These are phyloP conservation scores for Seladonia tumulorum DNA, from an alignment of 2,888 invertebrate species.

Conservation along the genomic window DNA sequence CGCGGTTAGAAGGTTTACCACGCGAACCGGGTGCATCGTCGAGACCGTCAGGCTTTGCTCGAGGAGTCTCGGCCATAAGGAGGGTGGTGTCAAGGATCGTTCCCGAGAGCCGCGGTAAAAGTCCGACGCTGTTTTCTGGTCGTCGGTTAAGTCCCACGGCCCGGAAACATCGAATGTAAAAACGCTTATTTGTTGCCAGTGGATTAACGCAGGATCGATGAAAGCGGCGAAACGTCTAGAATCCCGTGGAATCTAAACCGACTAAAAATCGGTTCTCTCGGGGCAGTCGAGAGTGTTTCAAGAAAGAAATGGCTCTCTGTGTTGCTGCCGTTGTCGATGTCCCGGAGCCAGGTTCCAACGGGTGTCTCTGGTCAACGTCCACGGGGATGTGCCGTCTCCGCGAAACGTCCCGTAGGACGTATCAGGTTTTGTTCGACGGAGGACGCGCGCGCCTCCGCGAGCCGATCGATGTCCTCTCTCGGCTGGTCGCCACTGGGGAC, in stretches of 20 bases:
- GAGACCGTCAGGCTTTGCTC: background rate
- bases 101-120: background rate
- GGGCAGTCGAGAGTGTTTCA: background rate
- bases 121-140: background rate
- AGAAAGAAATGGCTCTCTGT: background rate
- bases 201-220: background rate
- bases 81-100: background rate
- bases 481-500: background rate
- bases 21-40: background rate
- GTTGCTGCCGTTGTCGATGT: background rate
- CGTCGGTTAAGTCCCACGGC: background rate
- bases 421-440: background rate
- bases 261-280: background rate
- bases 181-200: background rate
- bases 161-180: background rate
- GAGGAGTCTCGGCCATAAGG: background rate
- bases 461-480: conserved; percentile 21
- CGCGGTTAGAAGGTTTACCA: background rate
- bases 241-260: background rate
- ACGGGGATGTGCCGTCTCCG: background rate
- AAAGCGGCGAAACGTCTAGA: background rate
- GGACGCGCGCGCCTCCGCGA: background rate
- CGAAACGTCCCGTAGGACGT: background rate
- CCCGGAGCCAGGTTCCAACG: background rate
- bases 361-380: background rate